Evolutionary conservation across 2,888 invertebrate genomes (phyloP).

Genomic region (Plutella xylostella): DNA sequence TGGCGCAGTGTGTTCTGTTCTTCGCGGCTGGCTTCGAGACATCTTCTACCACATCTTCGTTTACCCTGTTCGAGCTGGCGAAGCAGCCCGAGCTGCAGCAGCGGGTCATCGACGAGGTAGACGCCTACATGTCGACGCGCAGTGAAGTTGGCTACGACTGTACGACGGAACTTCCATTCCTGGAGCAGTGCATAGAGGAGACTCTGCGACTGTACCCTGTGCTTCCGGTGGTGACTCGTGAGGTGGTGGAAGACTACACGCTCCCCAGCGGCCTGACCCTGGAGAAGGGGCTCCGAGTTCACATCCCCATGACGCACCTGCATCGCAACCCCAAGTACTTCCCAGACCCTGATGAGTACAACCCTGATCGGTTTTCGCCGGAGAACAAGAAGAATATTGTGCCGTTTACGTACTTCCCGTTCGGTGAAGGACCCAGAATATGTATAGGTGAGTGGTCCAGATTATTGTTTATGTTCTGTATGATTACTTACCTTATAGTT

Average conservation of each 20-base stretch:
- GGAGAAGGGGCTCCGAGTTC: conserved; percentile 14
- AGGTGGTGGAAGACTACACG: conserved; percentile 11
- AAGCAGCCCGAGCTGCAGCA: conserved; percentile 14
- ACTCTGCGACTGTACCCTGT: conserved; percentile 16
- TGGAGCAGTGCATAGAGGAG: conserved; percentile 16
- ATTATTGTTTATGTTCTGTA: neutral
- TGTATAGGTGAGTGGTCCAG: conserved; percentile 11
- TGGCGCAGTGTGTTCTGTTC: conserved; percentile 55
- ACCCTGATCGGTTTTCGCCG: conserved; percentile 13
- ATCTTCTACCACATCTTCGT: conserved; percentile 11
- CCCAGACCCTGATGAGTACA: conserved; percentile 14
- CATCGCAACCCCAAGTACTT: conserved; percentile 17
- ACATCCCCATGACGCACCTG: conserved; percentile 17
- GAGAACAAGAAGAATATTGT: conserved; percentile 8
- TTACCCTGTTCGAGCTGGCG: conserved; percentile 15
- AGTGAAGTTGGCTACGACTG: conserved; percentile 14
- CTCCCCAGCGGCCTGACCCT: conserved; percentile 13
- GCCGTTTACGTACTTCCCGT: conserved; percentile 12
- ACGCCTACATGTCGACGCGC: conserved; percentile 10
- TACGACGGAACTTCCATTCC: conserved; percentile 12
- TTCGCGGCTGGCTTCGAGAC: conserved; percentile 19
- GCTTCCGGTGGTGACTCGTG: conserved; percentile 9
- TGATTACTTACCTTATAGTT: neutral
- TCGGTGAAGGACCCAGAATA: conserved; percentile 11
- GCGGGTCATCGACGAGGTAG: conserved; percentile 12